A percentile compares a stretch with the other conserved stretches of the same genome.
phyloP scores from a whole-genome alignment of 2,888 invertebrate genomes.

The Eledona agricola region DNA sequence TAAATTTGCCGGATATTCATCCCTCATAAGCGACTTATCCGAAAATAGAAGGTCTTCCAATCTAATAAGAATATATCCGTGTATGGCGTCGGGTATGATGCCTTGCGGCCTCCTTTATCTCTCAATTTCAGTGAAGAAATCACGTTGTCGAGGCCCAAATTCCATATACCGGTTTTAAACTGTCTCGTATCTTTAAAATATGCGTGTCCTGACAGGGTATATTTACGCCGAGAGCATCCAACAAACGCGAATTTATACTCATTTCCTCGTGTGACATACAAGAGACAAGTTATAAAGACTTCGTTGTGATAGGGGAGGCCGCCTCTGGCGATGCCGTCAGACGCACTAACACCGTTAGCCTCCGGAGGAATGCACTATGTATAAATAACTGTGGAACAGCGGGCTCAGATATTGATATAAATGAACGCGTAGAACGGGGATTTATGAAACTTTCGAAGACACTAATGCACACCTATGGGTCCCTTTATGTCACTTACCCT shows the following conservation, averaged over 20 bases:
- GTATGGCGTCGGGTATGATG: slow-evolving; percentile 10
- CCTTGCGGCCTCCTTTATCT: slow-evolving; percentile 26
- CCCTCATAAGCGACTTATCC: slow-evolving; percentile 3
- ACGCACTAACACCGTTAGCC: slow-evolving; percentile 29
- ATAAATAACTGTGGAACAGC: slow-evolving; percentile 30
- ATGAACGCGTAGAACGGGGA: slow-evolving; percentile 41
- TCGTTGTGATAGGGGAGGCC: slow-evolving; percentile 29
- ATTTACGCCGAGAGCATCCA: slow-evolving; percentile 28
- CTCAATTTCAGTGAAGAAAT: slow-evolving; percentile 26
- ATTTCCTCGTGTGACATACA: slow-evolving; percentile 35
- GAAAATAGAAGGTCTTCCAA: neutral
- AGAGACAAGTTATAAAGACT: slow-evolving; percentile 37
- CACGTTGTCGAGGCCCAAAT: slow-evolving; percentile 17
- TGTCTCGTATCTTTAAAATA: slow-evolving; percentile 33
- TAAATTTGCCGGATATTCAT: slow-evolving; percentile 22
- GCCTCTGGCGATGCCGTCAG: slow-evolving; percentile 4
- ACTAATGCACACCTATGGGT: slow-evolving; percentile 30
- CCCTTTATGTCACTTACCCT: slow-evolving; percentile 24
- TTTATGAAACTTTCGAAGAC: slow-evolving; percentile 38
- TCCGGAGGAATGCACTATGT: slow-evolving; percentile 35
- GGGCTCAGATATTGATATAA: slow-evolving; percentile 41
- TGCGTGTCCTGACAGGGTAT: slow-evolving; percentile 31
- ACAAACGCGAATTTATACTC: slow-evolving; percentile 36
- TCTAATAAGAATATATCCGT: slow-evolving; percentile 9
- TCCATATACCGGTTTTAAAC: slow-evolving; percentile 29